Percentiles rank a stretch among this genome's conserved stretches.
Conservation (phyloP, 2,113 vertebrate species). For the Ptilonorhynchus violaceus region DNA sequence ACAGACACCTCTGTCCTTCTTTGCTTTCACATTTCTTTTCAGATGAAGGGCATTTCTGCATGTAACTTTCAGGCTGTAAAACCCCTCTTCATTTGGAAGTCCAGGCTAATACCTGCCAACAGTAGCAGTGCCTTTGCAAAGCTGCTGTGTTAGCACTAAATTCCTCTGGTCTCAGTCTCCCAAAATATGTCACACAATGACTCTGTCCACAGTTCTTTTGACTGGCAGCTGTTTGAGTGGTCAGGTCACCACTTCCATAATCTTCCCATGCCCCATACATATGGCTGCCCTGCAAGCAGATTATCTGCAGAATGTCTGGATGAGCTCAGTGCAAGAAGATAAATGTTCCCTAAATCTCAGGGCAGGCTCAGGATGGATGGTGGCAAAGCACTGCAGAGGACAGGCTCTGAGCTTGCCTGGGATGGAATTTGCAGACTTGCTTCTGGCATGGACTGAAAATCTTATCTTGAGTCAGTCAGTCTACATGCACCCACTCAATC, state of each 20-base stretch:
- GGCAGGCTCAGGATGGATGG: neutral
- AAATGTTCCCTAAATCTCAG: neutral
- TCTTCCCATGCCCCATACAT: neutral
- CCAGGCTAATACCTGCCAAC: neutral
- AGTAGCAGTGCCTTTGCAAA: neutral
- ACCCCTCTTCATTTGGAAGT: neutral
- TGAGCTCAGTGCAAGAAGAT: neutral
- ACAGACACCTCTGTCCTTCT: neutral
- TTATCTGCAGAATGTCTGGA: neutral
- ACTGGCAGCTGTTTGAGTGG: neutral
- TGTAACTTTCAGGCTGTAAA: neutral
- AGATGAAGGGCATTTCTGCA: neutral
- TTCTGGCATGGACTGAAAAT: neutral
- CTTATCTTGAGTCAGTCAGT: neutral
- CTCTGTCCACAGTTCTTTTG: neutral
- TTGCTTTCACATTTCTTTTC: neutral
- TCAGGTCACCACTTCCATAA: neutral
- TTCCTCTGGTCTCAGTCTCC: neutral
- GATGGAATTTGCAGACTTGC: neutral
- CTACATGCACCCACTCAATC: neutral
- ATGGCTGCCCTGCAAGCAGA: neutral
- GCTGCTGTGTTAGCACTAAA: neutral
- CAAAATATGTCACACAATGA: neutral
- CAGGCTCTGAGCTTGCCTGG: neutral
- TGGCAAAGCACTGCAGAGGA: neutral